Evolutionary conservation across 1,140 invertebrate species (phyloP), one percentile per base, ranked within the genome.

Genomic region (Medauroidea extradentata): DNA sequence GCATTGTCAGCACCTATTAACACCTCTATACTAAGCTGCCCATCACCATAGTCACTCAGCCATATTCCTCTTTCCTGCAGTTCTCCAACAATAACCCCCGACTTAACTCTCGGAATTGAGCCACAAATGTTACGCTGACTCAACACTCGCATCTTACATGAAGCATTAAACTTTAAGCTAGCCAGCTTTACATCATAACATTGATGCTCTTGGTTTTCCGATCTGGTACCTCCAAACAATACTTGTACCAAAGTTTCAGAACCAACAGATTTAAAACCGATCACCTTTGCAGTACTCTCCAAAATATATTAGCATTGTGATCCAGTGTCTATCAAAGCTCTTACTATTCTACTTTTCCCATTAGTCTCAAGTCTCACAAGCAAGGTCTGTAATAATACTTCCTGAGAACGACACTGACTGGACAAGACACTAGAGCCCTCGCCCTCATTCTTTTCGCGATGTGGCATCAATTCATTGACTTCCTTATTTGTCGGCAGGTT

Each of bases 1-100:
- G 63, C 65, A n/a, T 73, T 48, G 57, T 74, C 68, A 13, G 68
- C 61, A 2, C 65, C 70, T 24, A 71, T 70, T 13, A 72, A 46
- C 9, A 69, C 14, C 2, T 60, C 38, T 18, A 72, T 65, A 5
- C 58, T 55, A 27, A 51, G 19, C 8, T 50, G 18, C 9, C n/a
- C 39, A 4, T 21, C 38, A n/a, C 23, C 11, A 1, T 21, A 5
- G 43, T 69, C 66, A 14, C 55, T 61, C 0, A 70, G 42, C 18
- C 46, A 1, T 42, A 71, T 66, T 14, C 61, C 50, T 2, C 51
- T 43, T 0, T 49, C 8, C 24, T 53, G 23, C 5, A 65, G 29
- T 34, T 63, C 59, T 8, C 21, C 24, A 29, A 53, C 13, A 48
- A 59, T 57, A 2, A 23, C 3, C 2, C 55, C 44, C 2, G 14